phyloP scores from a whole-genome alignment of 2,797 vertebrate genomes.

The Gymnothorax reevesii region DNA sequence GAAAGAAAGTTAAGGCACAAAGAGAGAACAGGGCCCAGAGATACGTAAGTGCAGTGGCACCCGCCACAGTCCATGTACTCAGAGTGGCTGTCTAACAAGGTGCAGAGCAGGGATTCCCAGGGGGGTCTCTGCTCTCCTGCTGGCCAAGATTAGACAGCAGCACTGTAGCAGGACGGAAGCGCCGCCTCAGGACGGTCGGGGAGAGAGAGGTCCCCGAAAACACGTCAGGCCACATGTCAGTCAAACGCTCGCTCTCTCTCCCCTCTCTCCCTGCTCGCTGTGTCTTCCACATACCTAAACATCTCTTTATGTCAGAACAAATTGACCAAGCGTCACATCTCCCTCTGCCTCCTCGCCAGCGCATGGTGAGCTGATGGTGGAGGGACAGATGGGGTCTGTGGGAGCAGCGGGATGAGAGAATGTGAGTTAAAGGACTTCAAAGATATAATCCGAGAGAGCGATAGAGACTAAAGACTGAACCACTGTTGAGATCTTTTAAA shows the following conservation, averaged over 20 bases:
- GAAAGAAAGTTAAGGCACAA: conserved; percentile 34
- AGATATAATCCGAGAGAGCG: conserved; percentile 37
- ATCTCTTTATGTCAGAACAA: conserved; percentile 88
- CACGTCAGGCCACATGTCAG: conserved; percentile 67
- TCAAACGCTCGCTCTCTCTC: conserved; percentile 61
- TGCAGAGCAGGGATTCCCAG: conserved; percentile 74
- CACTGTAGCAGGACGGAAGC: conserved; percentile 64
- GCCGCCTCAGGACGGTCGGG: conserved; percentile 53
- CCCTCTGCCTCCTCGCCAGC: conserved; percentile 70
- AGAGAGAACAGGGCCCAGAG: conserved; percentile 46
- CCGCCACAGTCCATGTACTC: conserved; percentile 37
- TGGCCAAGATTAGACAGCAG: conserved; percentile 81
- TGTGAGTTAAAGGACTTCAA: conserved; percentile 43
- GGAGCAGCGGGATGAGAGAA: conserved; percentile 17
- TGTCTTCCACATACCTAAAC: conserved; percentile 81
- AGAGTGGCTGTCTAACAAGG: conserved; percentile 78
- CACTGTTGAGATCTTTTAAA: conserved; percentile 62
- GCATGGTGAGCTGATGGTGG: conserved; percentile 44
- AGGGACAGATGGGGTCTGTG: conserved; percentile 42
- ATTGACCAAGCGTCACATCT: conserved; percentile 83
- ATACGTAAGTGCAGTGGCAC: conserved; percentile 37
- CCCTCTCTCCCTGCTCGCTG: conserved; percentile 56
- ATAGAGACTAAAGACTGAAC: conserved; percentile 34
- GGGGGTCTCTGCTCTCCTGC: conserved; percentile 74
- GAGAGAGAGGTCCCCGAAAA: conserved; percentile 69